Evolutionary conservation across 2,888 invertebrate species (phyloP).

Genomic region (Alloplasta piceator): DNA sequence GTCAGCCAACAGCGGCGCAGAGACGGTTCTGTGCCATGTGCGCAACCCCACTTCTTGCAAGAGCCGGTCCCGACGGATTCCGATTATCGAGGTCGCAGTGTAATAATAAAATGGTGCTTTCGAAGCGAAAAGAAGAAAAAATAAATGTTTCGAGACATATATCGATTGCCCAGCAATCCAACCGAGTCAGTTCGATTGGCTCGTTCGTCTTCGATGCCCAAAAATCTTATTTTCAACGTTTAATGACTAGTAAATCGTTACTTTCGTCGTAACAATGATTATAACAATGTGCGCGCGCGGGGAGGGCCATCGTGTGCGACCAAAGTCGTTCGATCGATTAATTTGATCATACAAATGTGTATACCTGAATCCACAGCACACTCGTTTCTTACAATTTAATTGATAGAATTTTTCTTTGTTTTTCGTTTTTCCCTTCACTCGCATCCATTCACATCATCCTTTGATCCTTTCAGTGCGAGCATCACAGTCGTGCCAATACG

Average conservation of each 20-base stretch:
- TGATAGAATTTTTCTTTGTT: slow-evolving; percentile 26
- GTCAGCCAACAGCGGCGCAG: too few relatives aligned
- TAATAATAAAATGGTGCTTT: slow-evolving; percentile 38
- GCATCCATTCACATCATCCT: slow-evolving; percentile 44
- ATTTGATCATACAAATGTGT: slow-evolving; percentile 9
- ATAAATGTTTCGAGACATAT: slow-evolving; percentile 44
- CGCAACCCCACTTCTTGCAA: too few relatives aligned
- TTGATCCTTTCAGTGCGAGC: slow-evolving; percentile 60
- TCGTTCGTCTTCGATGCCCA: slow-evolving; percentile 63
- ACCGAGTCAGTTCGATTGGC: slow-evolving; percentile 52
- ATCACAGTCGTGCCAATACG: slow-evolving; percentile 66
- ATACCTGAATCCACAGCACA: slow-evolving; percentile 12
- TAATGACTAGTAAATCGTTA: slow-evolving; percentile 67
- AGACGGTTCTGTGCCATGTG: too few relatives aligned
- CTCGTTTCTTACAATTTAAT: slow-evolving; percentile 33
- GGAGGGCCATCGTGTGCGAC: slow-evolving; percentile 39
- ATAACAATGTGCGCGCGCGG: slow-evolving; percentile 58
- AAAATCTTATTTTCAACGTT: slow-evolving; percentile 60
- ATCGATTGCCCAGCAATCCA: slow-evolving; percentile 61
- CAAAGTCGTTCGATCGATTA: slow-evolving; percentile 40
- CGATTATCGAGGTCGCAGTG: too few relatives aligned
- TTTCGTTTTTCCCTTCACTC: slow-evolving; percentile 7
- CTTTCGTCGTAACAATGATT: slow-evolving; percentile 63
- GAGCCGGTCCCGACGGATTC: too few relatives aligned
- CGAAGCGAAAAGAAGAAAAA: slow-evolving; percentile 40